A percentile compares a stretch with the other conserved stretches of the same genome.
These are phyloP conservation scores for Reticulitermes speratus DNA, from an alignment of 1,140 invertebrate species.

Conservation along the genomic window DNA sequence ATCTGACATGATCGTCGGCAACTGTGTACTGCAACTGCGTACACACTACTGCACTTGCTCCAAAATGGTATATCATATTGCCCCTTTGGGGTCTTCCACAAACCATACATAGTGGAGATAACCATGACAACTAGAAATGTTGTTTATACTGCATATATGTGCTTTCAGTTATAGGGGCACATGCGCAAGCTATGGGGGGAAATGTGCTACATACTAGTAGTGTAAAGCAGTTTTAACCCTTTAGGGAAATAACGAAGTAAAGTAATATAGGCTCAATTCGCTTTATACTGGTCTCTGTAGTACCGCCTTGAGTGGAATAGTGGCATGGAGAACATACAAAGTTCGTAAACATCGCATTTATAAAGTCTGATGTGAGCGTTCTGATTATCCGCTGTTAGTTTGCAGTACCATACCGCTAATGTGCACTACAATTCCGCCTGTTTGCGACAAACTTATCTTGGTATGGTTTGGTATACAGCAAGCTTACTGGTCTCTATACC, in stretches of 20 bases:
- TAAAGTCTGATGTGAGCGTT: not conserved
- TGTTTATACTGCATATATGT: slow-evolving; percentile 27
- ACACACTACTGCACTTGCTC: slow-evolving; percentile 9
- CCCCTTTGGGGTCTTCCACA: slow-evolving; percentile 12
- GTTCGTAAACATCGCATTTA: not conserved
- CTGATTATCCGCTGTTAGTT: no score
- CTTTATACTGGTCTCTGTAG: slow-evolving; percentile 11
- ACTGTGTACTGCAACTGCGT: not conserved
- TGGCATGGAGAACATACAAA: not conserved
- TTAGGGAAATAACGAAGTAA: slow-evolving; percentile 27
- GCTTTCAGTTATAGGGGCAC: slow-evolving; percentile 8
- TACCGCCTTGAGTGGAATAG: not conserved
- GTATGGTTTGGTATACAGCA: no score
- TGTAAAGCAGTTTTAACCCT: slow-evolving; percentile 26
- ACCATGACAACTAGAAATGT: slow-evolving; percentile 31
- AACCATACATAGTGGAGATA: slow-evolving; percentile 21
- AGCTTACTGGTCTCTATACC: no score
- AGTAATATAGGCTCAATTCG: slow-evolving; percentile 20
- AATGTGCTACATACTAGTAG: not conserved
- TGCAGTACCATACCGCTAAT: no score
- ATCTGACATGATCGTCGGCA: not conserved
- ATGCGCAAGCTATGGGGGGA: not conserved
- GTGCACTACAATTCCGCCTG: no score
- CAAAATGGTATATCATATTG: slow-evolving; percentile 10
- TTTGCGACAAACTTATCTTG: no score